Base-by-base conservation (phyloP, 2,888 invertebrate species). In the Actias luna region DNA sequence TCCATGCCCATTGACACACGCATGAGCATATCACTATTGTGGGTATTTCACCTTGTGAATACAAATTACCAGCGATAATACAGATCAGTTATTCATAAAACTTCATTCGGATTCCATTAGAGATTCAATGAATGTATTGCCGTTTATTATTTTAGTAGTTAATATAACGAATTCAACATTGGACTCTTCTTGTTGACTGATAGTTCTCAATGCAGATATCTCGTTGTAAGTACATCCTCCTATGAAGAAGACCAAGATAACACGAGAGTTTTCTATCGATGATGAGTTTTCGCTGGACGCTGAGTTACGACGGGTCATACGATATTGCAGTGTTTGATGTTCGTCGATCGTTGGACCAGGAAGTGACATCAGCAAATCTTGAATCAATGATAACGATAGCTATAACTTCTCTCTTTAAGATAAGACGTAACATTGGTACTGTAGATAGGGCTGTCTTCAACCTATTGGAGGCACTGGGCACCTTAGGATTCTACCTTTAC, bases 161-260 rank as follows among this genome's bases (percentile, higher is more conserved):
- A 97, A 96, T 69, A 98, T 95, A 10, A 98, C 94, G 83, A 97
- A 98, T 81, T 99, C 98, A 0, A 97, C 97, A 75, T 96, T 96
- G 7, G 96, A 94, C 65, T 96, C 96, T 78, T 96, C 96, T 79
- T 96, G 95, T 69, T 95, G 95, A 14, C 96, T 95, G 25, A 96
- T 89, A 74, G 95, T 96, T 65, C 96, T 92, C 12, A 97, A 79
- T 0, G 96, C 96, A 0, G 96, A 96, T 75, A 97, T 96, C 89
- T 99, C 99, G 1, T 99, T 98, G 89, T 96, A 98, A 0, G 99
- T 99, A 81, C 99, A 98, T 0, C 99, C 99, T 5, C 99, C 99
- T 18, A 99, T 95, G 82, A 99, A 99, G 85, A 99, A 98, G 0
- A 99, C 98, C 0, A 99, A 91, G 10, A 98, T 95, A 2, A 98